Evolutionary conservation across 2,797 vertebrate species (phyloP).

Genomic region (Labroides dimidiatus): DNA sequence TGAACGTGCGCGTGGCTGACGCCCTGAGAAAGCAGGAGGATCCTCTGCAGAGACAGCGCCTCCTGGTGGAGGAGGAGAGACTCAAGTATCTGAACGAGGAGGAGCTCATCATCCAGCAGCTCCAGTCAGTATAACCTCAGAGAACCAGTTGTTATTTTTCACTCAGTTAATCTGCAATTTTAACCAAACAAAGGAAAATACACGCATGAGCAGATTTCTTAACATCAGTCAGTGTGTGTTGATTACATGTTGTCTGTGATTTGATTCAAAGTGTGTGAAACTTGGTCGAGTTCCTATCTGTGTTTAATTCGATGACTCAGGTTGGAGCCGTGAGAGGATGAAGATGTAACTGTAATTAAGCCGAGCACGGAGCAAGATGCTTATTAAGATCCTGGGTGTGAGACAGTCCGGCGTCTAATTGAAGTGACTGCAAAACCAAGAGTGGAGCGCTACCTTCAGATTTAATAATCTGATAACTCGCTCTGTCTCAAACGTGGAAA

Average conservation of each 20-base stretch:
- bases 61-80: constrained; percentile 97
- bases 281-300: too few relatives aligned
- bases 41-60: constrained; percentile 97
- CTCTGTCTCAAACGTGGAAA: constrained; percentile 39
- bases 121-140: constrained; percentile 85
- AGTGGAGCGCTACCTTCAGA: constrained; percentile 67
- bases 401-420: constrained; percentile 62
- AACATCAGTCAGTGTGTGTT: too few relatives aligned
- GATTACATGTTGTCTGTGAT: too few relatives aligned
- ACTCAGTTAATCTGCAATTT: too few relatives aligned
- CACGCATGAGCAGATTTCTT: too few relatives aligned
- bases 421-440: constrained; percentile 57
- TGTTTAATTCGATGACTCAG: constrained; percentile 32
- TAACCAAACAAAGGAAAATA: too few relatives aligned
- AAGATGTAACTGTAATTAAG: constrained; percentile 71
- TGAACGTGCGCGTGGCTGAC: constrained; percentile 93
- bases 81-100: constrained; percentile 98
- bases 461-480: constrained; percentile 72
- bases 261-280: too few relatives aligned
- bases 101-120: constrained; percentile 97
- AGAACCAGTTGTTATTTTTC: too few relatives aligned
- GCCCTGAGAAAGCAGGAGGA: constrained; percentile 96
- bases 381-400: constrained; percentile 75
- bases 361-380: constrained; percentile 65
- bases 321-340: constrained; percentile 34